These are phyloP conservation scores for Caenorhabditis japonica DNA, from an alignment of 2,888 invertebrate genomes.

Conservation along the genomic window DNA sequence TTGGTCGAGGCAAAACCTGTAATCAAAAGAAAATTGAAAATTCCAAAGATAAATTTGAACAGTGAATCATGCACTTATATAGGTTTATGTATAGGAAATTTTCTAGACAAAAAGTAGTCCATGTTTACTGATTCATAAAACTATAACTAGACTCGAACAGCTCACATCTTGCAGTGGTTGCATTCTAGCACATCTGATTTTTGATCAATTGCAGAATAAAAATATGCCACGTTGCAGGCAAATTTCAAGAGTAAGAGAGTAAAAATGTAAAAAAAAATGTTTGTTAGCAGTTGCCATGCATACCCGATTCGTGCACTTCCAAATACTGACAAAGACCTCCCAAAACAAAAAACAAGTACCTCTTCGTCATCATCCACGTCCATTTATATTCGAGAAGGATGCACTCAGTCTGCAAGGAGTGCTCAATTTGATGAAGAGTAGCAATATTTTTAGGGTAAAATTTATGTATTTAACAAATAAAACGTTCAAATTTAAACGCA, in stretches of 20 bases:
- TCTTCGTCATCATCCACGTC: conserved; percentile 25
- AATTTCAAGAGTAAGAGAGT: conserved; percentile 1
- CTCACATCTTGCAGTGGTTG: too few species aligned
- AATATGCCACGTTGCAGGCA: too few species aligned
- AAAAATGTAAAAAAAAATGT: conserved; percentile 9
- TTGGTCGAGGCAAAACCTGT: conserved; percentile 32
- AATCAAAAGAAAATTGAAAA: neutral
- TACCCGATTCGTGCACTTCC: conserved; percentile 35
- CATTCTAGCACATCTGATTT: too few species aligned
- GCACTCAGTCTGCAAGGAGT: neutral
- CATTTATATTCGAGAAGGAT: too few species aligned
- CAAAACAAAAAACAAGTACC: conserved; percentile 24
- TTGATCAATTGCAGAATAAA: too few species aligned
- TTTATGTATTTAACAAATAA: conserved; percentile 9
- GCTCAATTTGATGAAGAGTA: conserved; percentile 11
- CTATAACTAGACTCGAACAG: too few species aligned
- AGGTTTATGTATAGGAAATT: too few species aligned
- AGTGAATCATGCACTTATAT: neutral
- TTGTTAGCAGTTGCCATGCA: conserved; percentile 45
- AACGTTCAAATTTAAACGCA: too few species aligned
- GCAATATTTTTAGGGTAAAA: conserved; percentile 1
- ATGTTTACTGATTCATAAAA: too few species aligned
- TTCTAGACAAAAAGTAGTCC: too few species aligned
- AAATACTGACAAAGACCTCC: conserved; percentile 15
- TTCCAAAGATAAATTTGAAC: neutral